Percentiles rank a stretch among this genome's conserved stretches.
Conservation (phyloP, 2,797 vertebrate genomes). For the Hippoglossus hippoglossus region DNA sequence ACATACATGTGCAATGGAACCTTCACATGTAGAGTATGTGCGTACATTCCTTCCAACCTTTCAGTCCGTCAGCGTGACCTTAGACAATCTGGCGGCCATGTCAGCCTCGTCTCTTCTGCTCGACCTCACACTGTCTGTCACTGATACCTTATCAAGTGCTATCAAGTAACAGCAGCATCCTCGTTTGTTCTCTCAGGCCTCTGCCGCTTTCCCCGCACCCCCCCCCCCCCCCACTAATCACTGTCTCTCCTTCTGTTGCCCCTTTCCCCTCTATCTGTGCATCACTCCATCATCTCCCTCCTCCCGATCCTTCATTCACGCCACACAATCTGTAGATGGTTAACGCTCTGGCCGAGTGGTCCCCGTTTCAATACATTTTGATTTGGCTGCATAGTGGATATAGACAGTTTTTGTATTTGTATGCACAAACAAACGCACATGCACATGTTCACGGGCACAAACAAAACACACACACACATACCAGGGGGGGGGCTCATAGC, state of each 20-base stretch:
- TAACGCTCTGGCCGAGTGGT: conserved; percentile 53
- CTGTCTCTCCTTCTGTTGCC: conserved; percentile 62
- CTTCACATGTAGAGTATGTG: conserved; percentile 1
- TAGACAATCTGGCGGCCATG: conserved; percentile 63
- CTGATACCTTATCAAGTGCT: conserved; percentile 78
- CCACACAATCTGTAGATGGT: conserved; percentile 71
- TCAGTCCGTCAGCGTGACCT: conserved; percentile 61
- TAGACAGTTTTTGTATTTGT: neutral
- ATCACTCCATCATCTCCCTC: conserved; percentile 58
- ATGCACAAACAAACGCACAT: conserved; percentile 27
- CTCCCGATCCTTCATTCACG: conserved; percentile 37
- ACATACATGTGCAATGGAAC: conserved; percentile 8
- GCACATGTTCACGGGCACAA: conserved; percentile 31
- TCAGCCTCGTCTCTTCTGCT: conserved; percentile 54
- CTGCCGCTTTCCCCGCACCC: neutral
- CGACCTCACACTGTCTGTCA: conserved; percentile 70
- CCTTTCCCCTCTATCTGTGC: conserved; percentile 53
- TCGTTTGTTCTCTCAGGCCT: conserved; percentile 63
- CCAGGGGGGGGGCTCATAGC: conserved; percentile 49
- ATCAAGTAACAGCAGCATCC: conserved; percentile 76
- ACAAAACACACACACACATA: conserved; percentile 53
- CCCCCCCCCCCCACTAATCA: conserved; percentile 53
- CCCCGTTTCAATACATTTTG: conserved; percentile 52
- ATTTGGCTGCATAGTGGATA: conserved; percentile 22
- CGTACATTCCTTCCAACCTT: conserved; percentile 45